Evolutionary conservation across 2,797 vertebrate species (phyloP).

Genomic region (Vespertilio murinus): DNA sequence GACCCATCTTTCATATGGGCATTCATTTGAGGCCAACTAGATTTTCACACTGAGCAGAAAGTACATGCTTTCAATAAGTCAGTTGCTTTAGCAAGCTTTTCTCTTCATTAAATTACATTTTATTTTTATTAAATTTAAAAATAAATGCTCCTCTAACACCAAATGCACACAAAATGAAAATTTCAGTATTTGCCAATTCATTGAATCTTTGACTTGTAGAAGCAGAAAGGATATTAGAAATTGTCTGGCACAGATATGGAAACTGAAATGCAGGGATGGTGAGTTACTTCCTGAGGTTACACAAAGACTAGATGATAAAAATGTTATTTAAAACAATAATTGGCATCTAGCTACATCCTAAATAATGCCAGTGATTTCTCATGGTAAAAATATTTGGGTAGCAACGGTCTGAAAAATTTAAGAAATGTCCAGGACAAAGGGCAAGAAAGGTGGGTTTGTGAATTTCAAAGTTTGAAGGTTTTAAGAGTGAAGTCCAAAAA

Average conservation of each 20-base stretch:
- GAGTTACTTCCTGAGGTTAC: not conserved
- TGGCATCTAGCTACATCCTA: not conserved
- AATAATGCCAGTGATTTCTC: not conserved
- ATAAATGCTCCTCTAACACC: not conserved
- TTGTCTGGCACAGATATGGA: not conserved
- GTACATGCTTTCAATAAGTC: not conserved
- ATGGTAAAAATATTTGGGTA: not conserved
- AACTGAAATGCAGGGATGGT: not conserved
- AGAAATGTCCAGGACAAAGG: not conserved
- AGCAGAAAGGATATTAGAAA: not conserved
- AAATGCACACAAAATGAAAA: not conserved
- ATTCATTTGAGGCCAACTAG: not conserved
- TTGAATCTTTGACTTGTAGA: not conserved
- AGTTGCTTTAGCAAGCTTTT: not conserved
- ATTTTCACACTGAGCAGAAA: not conserved
- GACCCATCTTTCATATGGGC: not conserved
- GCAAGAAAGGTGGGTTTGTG: not conserved
- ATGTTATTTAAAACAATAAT: not conserved
- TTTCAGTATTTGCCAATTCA: not conserved
- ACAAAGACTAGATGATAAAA: not conserved
- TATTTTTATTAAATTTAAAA: constrained; percentile 1
- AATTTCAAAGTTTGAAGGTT: not conserved
- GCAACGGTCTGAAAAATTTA: not conserved
- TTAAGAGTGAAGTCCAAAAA: not conserved
- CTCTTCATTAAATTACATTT: not conserved